Percentiles rank a stretch among this genome's conserved stretches.
phyloP scores from a whole-genome alignment of 2,113 vertebrate species.

The Psephotus haematonotus region DNA sequence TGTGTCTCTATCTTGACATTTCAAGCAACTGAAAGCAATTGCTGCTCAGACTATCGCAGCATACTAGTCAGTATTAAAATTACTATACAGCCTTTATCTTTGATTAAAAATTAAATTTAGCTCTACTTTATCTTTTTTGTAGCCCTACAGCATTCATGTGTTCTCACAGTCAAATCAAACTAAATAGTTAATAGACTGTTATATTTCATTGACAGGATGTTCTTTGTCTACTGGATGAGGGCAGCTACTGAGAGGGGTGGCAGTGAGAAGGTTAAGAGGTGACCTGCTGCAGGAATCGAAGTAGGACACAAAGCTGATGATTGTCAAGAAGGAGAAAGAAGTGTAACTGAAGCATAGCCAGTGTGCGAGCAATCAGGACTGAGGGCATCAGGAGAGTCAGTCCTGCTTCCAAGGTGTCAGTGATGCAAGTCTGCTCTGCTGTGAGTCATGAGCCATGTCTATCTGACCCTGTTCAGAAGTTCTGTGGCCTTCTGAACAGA shows the following conservation, averaged over 20 bases:
- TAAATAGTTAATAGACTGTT: conserved; percentile 80
- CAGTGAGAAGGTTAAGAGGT: neutral
- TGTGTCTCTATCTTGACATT: conserved; percentile 61
- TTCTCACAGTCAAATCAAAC: conserved; percentile 71
- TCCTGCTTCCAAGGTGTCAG: neutral
- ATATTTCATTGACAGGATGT: neutral
- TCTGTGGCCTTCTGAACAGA: neutral
- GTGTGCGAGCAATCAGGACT: neutral
- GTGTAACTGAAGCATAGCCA: neutral
- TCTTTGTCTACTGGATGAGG: neutral
- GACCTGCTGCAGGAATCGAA: neutral
- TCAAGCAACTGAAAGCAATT: conserved; percentile 34
- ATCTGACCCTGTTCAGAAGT: neutral
- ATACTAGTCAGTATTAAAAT: conserved; percentile 37
- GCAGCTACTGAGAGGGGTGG: neutral
- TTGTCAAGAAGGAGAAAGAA: neutral
- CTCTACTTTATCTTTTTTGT: conserved; percentile 60
- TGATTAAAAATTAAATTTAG: conserved; percentile 77
- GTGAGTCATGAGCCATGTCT: neutral
- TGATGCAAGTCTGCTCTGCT: neutral
- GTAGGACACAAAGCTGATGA: neutral
- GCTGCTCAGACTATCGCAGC: neutral
- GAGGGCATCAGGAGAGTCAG: neutral
- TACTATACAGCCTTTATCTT: conserved; percentile 66
- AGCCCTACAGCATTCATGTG: conserved; percentile 46